phyloP scores from a whole-genome alignment of 2,888 invertebrate genomes.

The Elmis aenea region DNA sequence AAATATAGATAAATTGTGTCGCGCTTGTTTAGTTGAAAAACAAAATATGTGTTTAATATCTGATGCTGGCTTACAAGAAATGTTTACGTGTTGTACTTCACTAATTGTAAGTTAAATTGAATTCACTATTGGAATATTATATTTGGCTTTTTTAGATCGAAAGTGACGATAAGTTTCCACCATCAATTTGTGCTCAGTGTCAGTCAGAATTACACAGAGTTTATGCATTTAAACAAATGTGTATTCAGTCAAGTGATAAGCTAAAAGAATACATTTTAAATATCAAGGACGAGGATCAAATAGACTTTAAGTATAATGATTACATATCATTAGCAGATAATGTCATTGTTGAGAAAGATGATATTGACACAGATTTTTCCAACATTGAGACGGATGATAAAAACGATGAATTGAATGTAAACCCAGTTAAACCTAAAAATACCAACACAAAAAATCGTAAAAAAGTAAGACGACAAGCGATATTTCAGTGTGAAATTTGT shows the following conservation, averaged over 20 bases:
- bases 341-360: constrained; percentile 18
- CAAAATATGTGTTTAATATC: constrained; percentile 42
- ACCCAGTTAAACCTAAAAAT: no score
- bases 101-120: constrained; percentile 28
- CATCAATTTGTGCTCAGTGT: constrained; percentile 33
- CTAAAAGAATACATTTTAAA: constrained; percentile 22
- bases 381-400: not conserved
- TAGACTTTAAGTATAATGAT: no score
- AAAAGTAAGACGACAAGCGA: constrained; percentile 13
- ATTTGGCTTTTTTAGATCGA: constrained; percentile 27
- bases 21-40: constrained; percentile 47
- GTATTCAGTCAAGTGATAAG: constrained; percentile 31
- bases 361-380: constrained; percentile 2
- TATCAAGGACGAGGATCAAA: constrained; percentile 1
- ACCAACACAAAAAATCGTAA: constrained; percentile 8
- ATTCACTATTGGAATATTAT: not conserved
- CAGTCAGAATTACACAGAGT: constrained; percentile 28
- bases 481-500: constrained; percentile 29
- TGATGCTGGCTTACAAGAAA: constrained; percentile 37
- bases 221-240: constrained; percentile 33
- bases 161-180: constrained; percentile 30
- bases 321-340: constrained; percentile 22
- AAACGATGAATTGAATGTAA: not conserved
- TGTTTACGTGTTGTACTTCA: constrained; percentile 34
- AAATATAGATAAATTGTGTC: constrained; percentile 42